Evolutionary conservation across 2,113 vertebrate species (phyloP), one percentile per base, ranked within the genome.

Genomic region (Oryzias javanicus): DNA sequence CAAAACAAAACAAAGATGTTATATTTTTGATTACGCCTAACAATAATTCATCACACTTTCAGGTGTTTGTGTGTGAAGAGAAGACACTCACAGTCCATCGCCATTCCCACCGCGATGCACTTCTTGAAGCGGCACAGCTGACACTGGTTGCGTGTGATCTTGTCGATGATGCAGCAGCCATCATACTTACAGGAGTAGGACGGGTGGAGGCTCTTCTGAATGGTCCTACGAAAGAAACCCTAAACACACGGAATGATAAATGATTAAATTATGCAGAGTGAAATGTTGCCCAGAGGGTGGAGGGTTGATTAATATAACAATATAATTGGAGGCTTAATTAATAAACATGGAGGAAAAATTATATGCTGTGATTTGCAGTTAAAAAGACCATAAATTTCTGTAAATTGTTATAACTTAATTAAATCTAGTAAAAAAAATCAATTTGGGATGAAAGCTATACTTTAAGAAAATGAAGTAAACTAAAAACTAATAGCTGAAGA

Each of bases 91-190:
- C 89, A 40, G 79, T 90, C 89, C 89, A 90, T 90, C 55, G 89
- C 89, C 89, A 90, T 90, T 72, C 89, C 89, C 65, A 89, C 89
- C 0, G 94, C 90, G 60, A 98, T 97, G 88, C 96, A 98, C 88
- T 98, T 98, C 92, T 96, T 97, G 90, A 98, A 98, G 91, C 97
- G 95, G 79, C 97, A 98, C 40, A 98, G 94, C 93, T 98, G 96
- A 88, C 97, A 98, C 90, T 98, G 97, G 89, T 98, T 98, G 86
- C 96, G 94, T 69, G 96, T 98, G 90, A 98, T 97, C 91, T 98
- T 98, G 89, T 98, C 96, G 18, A 98, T 97, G 93, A 96, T 94
- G 55, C 96, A 98, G 93, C 95, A 96, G 88, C 94, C 94, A 87
- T 98, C 95, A 65, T 97, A 98, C 47, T 98, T 98, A 83, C 96